Conservation (phyloP, 2,113 vertebrate species). For the Oenanthe oenanthe region DNA sequence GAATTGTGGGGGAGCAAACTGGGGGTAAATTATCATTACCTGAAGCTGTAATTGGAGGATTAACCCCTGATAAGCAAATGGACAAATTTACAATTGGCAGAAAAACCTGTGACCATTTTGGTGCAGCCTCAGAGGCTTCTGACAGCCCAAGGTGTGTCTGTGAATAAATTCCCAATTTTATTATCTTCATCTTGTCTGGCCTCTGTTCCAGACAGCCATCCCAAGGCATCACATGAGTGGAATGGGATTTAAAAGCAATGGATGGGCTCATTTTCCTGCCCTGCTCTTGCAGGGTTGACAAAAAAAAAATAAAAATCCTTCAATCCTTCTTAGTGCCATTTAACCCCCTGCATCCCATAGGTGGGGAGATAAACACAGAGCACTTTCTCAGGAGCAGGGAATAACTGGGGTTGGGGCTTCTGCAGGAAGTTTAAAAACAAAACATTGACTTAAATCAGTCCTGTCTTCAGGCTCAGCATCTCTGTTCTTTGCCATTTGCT, state of each 20-base stretch:
- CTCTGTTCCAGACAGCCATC: neutral
- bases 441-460: neutral
- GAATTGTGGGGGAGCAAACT: neutral
- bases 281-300: neutral
- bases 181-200: too few species aligned
- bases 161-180: neutral
- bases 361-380: neutral
- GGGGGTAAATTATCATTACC: neutral
- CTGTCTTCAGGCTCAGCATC: neutral
- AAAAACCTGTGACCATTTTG: neutral
- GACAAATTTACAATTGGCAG: neutral
- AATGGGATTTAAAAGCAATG: neutral
- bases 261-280: neutral
- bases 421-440: neutral
- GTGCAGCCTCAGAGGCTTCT: neutral
- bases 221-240: neutral
- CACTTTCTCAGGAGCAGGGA: neutral
- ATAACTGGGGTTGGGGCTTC: neutral
- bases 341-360: rapidly evolving
- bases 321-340: neutral
- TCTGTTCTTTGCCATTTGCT: neutral
- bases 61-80: neutral
- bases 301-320: neutral
- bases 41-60: neutral
- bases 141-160: neutral